phyloP scores from a whole-genome alignment of 2,888 invertebrate genomes.

The Eilema caniola region DNA sequence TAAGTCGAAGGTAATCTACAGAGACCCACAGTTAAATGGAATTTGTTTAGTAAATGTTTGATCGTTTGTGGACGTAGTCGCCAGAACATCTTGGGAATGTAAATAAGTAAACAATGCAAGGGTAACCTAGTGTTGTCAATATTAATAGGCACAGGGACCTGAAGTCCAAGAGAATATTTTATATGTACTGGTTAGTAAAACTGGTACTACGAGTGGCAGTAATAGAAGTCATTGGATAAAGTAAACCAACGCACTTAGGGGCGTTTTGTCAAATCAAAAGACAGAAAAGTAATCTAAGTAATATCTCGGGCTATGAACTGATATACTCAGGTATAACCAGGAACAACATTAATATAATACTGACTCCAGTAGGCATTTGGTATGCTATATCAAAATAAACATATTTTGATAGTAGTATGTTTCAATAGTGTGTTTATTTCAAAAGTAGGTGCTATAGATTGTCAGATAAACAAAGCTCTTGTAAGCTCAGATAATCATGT shows the following conservation, averaged over 20 bases:
- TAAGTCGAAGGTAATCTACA: neutral
- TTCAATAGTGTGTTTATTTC: too few species aligned
- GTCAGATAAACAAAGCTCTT: neutral
- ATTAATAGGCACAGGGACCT: neutral
- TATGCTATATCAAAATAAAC: too few species aligned
- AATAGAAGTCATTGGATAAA: neutral
- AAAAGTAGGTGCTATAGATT: too few species aligned
- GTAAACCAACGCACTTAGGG: too few species aligned
- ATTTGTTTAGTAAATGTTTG: neutral
- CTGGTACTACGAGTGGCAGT: neutral
- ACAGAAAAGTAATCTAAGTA: too few species aligned
- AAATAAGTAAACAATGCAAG: neutral
- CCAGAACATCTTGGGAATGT: neutral
- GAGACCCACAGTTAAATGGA: neutral
- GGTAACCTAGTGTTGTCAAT: neutral
- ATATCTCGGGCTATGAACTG: too few species aligned
- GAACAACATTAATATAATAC: too few species aligned
- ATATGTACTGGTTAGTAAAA: neutral
- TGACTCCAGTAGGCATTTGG: too few species aligned
- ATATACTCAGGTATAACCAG: too few species aligned
- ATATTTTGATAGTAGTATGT: too few species aligned
- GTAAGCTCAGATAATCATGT: neutral
- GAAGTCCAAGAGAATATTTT: neutral
- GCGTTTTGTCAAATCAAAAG: too few species aligned
- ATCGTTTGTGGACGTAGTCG: neutral